Conservation (phyloP, 2,113 vertebrate genomes). For the Hemiprocne comata region DNA sequence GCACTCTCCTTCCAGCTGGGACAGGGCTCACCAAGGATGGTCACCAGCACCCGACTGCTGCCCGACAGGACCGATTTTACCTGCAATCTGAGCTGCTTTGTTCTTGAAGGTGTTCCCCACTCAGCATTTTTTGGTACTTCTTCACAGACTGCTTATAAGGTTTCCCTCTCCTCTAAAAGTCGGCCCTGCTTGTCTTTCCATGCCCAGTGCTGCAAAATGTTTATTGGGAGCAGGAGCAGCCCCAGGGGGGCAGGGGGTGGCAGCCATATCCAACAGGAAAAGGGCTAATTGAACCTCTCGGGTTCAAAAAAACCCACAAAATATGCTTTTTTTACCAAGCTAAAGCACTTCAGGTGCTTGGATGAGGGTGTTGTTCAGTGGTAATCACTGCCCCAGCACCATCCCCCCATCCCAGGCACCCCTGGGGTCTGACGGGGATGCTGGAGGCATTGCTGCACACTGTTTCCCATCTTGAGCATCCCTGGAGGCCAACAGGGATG, state of each 20-base stretch:
- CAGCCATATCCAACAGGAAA: background rate
- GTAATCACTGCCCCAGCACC: background rate
- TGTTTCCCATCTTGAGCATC: rapidly evolving
- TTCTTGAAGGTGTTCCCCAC: background rate
- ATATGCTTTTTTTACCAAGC: background rate
- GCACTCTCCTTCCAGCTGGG: background rate
- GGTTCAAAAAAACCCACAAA: background rate
- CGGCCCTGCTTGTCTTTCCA: background rate
- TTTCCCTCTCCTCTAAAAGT: background rate
- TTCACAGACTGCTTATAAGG: background rate
- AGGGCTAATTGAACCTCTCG: background rate
- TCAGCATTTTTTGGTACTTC: background rate
- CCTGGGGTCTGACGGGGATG: too few species aligned
- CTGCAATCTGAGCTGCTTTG: background rate
- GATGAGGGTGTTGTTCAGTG: background rate
- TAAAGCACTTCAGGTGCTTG: rapidly evolving
- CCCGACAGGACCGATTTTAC: background rate
- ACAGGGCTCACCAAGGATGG: background rate
- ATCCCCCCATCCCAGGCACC: too few species aligned
- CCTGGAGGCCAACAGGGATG: background rate
- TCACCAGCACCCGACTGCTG: background rate
- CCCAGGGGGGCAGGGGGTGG: background rate
- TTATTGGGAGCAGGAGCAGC: background rate
- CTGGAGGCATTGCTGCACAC: too few species aligned
- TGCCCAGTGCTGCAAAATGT: background rate